Evolutionary conservation across 2,113 vertebrate genomes (phyloP).

Genomic region (Tonatia bakeri): DNA sequence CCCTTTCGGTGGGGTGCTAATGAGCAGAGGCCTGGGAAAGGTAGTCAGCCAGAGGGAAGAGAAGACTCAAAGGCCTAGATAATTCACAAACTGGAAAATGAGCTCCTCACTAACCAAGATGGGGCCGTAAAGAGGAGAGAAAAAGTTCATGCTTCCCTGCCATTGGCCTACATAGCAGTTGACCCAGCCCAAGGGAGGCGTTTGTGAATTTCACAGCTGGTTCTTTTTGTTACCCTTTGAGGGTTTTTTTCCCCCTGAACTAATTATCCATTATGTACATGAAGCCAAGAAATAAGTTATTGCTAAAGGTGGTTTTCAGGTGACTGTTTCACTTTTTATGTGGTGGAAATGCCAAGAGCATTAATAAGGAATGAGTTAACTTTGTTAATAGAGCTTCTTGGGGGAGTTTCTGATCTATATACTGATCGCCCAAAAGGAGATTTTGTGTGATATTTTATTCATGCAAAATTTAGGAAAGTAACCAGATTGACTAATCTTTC

Average conservation of each 20-base stretch:
- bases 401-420: slow-evolving; percentile 52
- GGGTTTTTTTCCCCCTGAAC: slow-evolving; percentile 42
- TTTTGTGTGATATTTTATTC: slow-evolving; percentile 67
- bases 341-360: slow-evolving; percentile 30
- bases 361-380: slow-evolving; percentile 65
- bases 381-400: slow-evolving; percentile 52
- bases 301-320: slow-evolving; percentile 57
- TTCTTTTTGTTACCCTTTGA: slow-evolving; percentile 45
- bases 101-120: slow-evolving; percentile 57
- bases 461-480: slow-evolving; percentile 61
- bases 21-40: slow-evolving; percentile 49
- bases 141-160: slow-evolving; percentile 50
- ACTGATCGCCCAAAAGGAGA: slow-evolving; percentile 63
- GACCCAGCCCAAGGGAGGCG: slow-evolving; percentile 43
- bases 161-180: slow-evolving; percentile 57
- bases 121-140: slow-evolving; percentile 63
- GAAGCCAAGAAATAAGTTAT: slow-evolving; percentile 54
- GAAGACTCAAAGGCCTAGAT: slow-evolving; percentile 67
- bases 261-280: slow-evolving; percentile 61
- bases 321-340: slow-evolving; percentile 26
- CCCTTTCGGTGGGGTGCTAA: slow-evolving; percentile 43
- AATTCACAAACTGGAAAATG: slow-evolving; percentile 73
- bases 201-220: slow-evolving; percentile 60
- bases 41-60: slow-evolving; percentile 62
- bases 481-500: slow-evolving; percentile 62